Base-by-base conservation (phyloP, 2,888 invertebrate species). In the Furcula furcula region DNA sequence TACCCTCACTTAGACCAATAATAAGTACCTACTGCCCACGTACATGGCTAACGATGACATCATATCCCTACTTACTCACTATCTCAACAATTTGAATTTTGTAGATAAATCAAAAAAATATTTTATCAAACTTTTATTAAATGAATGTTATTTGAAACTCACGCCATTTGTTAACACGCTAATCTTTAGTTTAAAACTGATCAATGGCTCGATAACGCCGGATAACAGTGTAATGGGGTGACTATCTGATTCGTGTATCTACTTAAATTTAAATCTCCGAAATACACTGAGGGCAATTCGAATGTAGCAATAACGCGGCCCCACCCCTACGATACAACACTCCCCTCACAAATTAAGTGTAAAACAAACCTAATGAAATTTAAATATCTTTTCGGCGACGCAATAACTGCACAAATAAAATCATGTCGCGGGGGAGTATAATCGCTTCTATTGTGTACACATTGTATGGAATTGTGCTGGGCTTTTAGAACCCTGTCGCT, bases 311-410 rank as follows among this genome's bases (percentile, higher is more conserved):
- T 76, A 78, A 75, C 67, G 54, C 65, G 55, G 70, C 78, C 62
- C 84, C 84, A 78, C 85, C 85, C 86, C 72, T 63, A 55, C 74
- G 54, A 79, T 79, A 73, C 65, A 67, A 65, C 69, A 73, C 71
- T 65, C 85, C 86, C 86, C 81, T 84, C 82, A 72, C 85, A 88
- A 88, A 87, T 88, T 87, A 88, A 88, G 86, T 88, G 88, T 87
- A 88, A 88, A 88, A 88, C 87, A 88, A 88, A 87, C 87, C 88
- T 85, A 88, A 88, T 87, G 86, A 85, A 87, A 88, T 88, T 87
- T 87, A 87, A 87, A 88, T 87, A 87, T 87, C 85, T 86, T 80
- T 75, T 77, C 76, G 75, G 68, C 80, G 75, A 76, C 79, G 79
- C 77, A 84, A 86, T 88, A 87, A 85, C 83, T 80, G 82, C 76